phyloP scores from a whole-genome alignment of 2,113 vertebrate species.

The Panurus biarmicus region DNA sequence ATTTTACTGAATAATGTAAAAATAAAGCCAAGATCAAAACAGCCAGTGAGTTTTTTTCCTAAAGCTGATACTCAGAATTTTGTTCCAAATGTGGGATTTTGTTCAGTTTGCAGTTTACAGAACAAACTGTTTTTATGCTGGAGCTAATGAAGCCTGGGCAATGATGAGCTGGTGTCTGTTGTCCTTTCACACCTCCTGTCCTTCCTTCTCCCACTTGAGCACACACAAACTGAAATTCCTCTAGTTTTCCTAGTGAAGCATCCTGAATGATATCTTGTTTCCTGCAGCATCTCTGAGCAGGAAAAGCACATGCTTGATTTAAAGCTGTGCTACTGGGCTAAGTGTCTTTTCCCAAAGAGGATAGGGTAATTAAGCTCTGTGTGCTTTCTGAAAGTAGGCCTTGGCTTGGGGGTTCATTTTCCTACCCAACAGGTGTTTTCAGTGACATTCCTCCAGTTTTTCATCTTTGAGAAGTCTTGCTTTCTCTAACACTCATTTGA shows the following conservation, averaged over 20 bases:
- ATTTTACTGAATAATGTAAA: neutral
- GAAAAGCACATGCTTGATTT: neutral
- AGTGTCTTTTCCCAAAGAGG: neutral
- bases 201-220: neutral
- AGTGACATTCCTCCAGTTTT: neutral
- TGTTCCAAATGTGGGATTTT: neutral
- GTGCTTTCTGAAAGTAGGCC: neutral
- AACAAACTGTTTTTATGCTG: neutral
- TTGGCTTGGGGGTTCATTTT: neutral
- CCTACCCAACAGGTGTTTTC: neutral
- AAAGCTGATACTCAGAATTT: neutral
- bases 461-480: neutral
- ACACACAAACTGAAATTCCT: neutral
- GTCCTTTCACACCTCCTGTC: neutral
- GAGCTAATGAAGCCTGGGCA: neutral
- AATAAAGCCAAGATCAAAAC: neutral
- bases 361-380: neutral
- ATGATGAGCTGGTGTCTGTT: neutral
- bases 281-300: neutral
- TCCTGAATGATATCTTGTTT: neutral
- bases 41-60: neutral
- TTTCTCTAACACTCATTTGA: neutral
- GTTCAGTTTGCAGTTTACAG: slow-evolving; percentile 1
- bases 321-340: neutral
- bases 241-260: neutral